phyloP scores from a whole-genome alignment of 2,113 vertebrate genomes.

The Bucco capensis region DNA sequence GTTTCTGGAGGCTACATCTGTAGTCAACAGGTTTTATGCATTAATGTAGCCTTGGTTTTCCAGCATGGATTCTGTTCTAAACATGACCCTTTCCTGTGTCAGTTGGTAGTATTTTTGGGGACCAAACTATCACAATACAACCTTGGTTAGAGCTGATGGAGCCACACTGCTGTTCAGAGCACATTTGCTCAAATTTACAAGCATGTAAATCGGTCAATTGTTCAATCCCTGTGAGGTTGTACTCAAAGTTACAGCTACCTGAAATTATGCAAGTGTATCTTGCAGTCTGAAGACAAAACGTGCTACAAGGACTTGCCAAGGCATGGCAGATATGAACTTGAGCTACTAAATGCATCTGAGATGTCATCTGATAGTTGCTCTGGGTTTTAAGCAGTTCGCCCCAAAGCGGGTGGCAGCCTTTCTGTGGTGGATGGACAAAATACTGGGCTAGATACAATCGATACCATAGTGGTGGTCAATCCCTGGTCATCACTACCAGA shows the following conservation, averaged over 20 bases:
- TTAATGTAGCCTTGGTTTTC: background rate
- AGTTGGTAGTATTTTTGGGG: background rate
- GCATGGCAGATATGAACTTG: background rate
- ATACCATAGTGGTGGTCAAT: no score
- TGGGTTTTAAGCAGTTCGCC: background rate
- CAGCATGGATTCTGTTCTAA: background rate
- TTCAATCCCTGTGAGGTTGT: background rate
- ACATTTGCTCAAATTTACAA: background rate
- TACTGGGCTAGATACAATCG: accelerated
- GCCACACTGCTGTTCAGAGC: background rate
- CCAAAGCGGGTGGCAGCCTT: background rate
- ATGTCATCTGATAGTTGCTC: background rate
- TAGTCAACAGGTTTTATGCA: background rate
- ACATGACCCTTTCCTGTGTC: background rate
- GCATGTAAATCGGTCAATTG: background rate
- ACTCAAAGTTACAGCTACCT: background rate
- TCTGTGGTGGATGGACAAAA: background rate
- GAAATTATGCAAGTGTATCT: background rate
- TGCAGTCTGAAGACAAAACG: background rate
- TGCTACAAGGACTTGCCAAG: background rate
- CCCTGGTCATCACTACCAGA: no score
- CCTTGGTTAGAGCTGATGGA: background rate
- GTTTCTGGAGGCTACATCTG: background rate
- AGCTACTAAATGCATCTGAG: background rate
- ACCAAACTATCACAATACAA: background rate